Evolutionary conservation across 1,140 invertebrate genomes (phyloP), one percentile per base, ranked within the genome.

Genomic region (Homalodisca vitripennis): DNA sequence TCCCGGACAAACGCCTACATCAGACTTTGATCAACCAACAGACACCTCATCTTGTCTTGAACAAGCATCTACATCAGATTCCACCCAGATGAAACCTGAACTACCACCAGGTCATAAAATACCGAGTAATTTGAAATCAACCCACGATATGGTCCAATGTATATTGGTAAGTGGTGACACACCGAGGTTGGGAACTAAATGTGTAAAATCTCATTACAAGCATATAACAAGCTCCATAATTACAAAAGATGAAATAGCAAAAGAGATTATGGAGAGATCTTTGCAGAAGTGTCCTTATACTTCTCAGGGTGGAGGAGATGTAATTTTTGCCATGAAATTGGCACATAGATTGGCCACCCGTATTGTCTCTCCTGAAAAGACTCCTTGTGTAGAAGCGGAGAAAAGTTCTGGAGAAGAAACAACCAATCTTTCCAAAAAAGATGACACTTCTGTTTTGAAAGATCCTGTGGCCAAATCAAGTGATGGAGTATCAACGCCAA

Each of bases 221-320:
- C n/a, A n/a, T n/a, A n/a, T n/a, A n/a, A n/a, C n/a, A n/a, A 82
- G 81, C 75, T 79, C 80, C 65, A 82, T 83, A 30, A 79, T 83
- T 2, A 80, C 78, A 2, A 79, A 80, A 71, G 76, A 79, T 34
- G 82, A 83, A 73, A 80, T 84, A 48, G 79, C 82, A 31, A 74
- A 81, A 65, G 82, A 83, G 73, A 76, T 84, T 30, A 69, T 82
- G 20, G 79, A 82, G 71, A 72, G 82, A 47, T 75, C 77, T 14
- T 57, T 73, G 29, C 75, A 76, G 65, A 78, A 74, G 30, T 41
- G 66, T 60, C 66, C 51, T 63, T 73, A 77, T 14, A 73, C 79
- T 2, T 76, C 79, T 14, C 67, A 74, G 22, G 78, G 79, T 0
- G 78, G 75, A 1, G 77, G 79, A 3, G 82, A 84, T 48, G 77